Evolutionary conservation across 2,888 invertebrate species (phyloP), one percentile per base, ranked within the genome.

Genomic region (Galeopsomyia nigrocyanea): DNA sequence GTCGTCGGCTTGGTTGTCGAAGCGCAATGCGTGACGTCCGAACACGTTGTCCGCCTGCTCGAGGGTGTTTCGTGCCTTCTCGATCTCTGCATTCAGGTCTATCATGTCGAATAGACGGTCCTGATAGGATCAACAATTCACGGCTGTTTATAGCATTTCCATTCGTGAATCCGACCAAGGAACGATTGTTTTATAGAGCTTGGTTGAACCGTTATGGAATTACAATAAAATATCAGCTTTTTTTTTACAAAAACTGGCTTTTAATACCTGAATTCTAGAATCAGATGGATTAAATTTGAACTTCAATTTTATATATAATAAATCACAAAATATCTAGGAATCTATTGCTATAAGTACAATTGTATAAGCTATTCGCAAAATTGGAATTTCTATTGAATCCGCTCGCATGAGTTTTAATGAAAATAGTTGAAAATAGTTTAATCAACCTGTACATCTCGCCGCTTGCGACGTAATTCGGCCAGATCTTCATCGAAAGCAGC

Each of bases 51-150:
- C 85, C 0, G 86, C 85, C 0, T 78, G 82, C n/a, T 81, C 82
- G 55, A 86, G 68, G 1, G 83, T 86, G 3, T 22, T 77, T 68
- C 80, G 83, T 0, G 86, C 86, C 58, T 81, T 82, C 60, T 83
- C 81, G 16, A 86, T 86, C 64, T 86, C 86, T 0, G 84, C 83
- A 46, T 81, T 82, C 53, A 86, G 77, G 70, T 86, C 84, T n/a
- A 84, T 82, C 80, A 84, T 83, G 64, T 86, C 86, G 74, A 86
- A 86, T 66, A 86, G 79, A 66, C 83, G 84, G 68, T 86, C 86
- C 85, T 85, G 75, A 39, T 39, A 9, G 31, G 9, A 9, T 2
- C 21, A 49, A 14, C 6, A 50, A 63, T 16, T 7, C 3, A 17
- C 10, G 50, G 17, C 14, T 39, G 1, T 39, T 39, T 9, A 39